Base-by-base conservation (phyloP, 2,888 invertebrate genomes). In the Podotricha telesiphe region DNA sequence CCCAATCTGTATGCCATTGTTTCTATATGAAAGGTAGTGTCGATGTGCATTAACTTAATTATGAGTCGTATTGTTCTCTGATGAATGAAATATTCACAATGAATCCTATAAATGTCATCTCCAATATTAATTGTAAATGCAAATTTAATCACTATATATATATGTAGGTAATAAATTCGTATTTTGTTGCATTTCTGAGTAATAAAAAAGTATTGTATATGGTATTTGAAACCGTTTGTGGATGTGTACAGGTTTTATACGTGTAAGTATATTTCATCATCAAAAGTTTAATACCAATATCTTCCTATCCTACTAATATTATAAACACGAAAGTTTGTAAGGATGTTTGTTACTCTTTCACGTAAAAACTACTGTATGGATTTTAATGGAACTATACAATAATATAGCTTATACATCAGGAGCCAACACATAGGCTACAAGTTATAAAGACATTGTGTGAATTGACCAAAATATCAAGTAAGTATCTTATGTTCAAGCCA, bases 21-120 rank as follows among this genome's bases (percentile, higher is more conserved):
- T 71, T 58, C 37, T 65, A 56, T 70, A 72, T 70, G 67, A 72
- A 69, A 70, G 65, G 65, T 63, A 13, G 65, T 70, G 67, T 65
- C 70, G 67, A 69, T 72, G 72, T 48, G 50, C 61, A 68, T 63
- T 65, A 63, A 70, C 53, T 70, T 53, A 53, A 66, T 68, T 65
- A 72, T 47, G 67, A 63, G 47, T 59, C 53, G 56, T 56, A 67
- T 72, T 72, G 69, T 72, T 68, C 48, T 56, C 59, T 42, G 34
- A 45, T 28, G 28, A 71, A 65, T 65, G 59, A 66, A 55, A 66
- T 42, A 59, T 67, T 34, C 61, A 53, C 40, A 65, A 34, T 40
- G 40, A 17, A 56, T 63, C 47, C 22, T 59, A 34, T n/a, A 56
- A 51, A 58, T 56, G 48, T 53, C 17, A 51, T 37, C 47, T 51